Evolutionary conservation across 1,140 invertebrate species (phyloP).

Genomic region (Scaptodrosophila lebanonensis): DNA sequence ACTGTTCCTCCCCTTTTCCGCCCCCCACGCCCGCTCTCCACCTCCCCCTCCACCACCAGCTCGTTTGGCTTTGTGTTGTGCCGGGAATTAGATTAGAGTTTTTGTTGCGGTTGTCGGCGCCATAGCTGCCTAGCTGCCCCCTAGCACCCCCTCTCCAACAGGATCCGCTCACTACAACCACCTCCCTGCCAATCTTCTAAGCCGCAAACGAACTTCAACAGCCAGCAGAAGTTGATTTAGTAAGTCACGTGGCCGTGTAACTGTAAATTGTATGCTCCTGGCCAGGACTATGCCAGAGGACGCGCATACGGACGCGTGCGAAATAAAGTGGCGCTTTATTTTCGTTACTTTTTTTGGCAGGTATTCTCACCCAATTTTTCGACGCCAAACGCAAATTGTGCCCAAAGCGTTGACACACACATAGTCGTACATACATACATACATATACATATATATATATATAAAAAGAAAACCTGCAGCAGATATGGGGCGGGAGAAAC

Average conservation of each 20-base stretch:
- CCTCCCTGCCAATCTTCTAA: background rate
- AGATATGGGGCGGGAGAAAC: background rate
- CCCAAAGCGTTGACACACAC: constrained; percentile 25
- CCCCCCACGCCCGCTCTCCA: too few species aligned
- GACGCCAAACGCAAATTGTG: constrained; percentile 20
- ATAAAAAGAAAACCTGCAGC: too few species aligned
- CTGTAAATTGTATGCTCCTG: constrained; percentile 63
- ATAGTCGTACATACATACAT: background rate
- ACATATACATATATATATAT: constrained; percentile 6
- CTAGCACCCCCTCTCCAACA: background rate
- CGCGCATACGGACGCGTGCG: constrained; percentile 10
- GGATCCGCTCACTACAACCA: background rate
- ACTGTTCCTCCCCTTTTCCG: too few species aligned
- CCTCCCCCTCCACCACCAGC: background rate
- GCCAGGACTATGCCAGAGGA: too few species aligned
- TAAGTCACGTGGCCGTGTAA: constrained; percentile 68
- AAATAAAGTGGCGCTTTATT: constrained; percentile 29
- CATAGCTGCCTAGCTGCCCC: background rate
- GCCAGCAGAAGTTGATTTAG: constrained; percentile 66
- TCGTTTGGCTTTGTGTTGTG: background rate
- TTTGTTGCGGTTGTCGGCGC: constrained; percentile 25
- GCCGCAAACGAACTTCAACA: constrained; percentile 20
- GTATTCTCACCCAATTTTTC: constrained; percentile 35
- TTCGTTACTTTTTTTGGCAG: constrained; percentile 9
- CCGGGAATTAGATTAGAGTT: constrained; percentile 29